Evolutionary conservation across 1,140 invertebrate species (phyloP).

Genomic region (Ceratina calcarata): DNA sequence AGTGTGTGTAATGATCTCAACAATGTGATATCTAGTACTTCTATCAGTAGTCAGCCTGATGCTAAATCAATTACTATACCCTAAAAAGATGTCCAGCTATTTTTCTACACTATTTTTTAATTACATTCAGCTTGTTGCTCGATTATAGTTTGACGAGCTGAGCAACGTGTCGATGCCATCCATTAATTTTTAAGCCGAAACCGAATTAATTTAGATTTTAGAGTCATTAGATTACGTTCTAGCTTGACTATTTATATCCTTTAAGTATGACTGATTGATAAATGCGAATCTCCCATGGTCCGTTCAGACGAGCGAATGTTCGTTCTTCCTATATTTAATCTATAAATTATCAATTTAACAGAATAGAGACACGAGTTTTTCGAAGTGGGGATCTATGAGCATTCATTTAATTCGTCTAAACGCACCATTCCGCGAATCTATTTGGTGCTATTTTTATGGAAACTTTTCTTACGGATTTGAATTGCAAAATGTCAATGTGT

Average conservation of each 20-base stretch:
- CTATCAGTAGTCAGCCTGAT: background rate
- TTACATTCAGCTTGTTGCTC: constrained; percentile 10
- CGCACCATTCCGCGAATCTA: background rate
- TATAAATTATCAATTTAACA: too few species aligned
- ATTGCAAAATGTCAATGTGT: background rate
- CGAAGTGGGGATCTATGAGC: too few species aligned
- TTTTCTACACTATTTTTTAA: constrained; percentile 2
- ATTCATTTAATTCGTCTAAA: too few species aligned
- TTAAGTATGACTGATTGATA: background rate
- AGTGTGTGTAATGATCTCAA: constrained; percentile 35
- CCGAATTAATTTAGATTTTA: background rate
- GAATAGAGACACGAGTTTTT: too few species aligned
- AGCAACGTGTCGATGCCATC: constrained; percentile 32
- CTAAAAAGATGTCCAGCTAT: background rate
- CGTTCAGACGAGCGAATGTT: too few species aligned
- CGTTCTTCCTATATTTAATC: too few species aligned
- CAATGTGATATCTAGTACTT: background rate
- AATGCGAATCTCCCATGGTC: background rate
- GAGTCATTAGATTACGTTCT: constrained; percentile 2
- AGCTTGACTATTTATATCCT: background rate
- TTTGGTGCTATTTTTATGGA: constrained; percentile 14
- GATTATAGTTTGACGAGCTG: background rate
- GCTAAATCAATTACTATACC: background rate
- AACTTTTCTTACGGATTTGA: background rate
- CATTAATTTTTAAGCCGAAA: constrained; percentile 22